Evolutionary conservation across 2,797 vertebrate genomes (phyloP).

Genomic region (Liasis olivaceus): DNA sequence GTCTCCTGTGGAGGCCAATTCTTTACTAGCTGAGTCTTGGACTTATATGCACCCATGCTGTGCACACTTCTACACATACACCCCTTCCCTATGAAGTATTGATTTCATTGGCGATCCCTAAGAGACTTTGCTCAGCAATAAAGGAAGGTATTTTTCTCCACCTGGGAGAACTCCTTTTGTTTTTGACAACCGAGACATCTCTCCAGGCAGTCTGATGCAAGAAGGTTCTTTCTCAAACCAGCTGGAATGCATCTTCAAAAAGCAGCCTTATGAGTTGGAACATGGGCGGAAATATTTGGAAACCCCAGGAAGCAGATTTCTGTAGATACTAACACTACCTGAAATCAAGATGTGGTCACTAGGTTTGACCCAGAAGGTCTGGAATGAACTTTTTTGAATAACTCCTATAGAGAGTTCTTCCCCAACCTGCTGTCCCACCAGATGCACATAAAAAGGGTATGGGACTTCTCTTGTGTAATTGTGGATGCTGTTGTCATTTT

Average conservation of each 20-base stretch:
- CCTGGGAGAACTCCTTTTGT: neutral
- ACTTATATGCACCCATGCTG: neutral
- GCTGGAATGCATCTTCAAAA: neutral
- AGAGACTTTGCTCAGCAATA: neutral
- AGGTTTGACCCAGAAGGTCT: neutral
- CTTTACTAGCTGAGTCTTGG: neutral
- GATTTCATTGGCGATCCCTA: neutral
- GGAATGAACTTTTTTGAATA: neutral
- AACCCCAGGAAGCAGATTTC: neutral
- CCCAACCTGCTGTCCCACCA: neutral
- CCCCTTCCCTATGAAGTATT: neutral
- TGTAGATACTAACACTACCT: neutral
- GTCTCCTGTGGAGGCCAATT: no score
- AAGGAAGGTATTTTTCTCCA: neutral
- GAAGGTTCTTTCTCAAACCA: neutral
- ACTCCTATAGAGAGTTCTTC: neutral
- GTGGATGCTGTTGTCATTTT: neutral
- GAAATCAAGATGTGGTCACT: neutral
- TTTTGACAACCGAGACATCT: neutral
- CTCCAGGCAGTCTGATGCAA: neutral
- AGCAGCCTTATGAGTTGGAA: neutral
- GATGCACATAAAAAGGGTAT: neutral
- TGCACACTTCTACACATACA: neutral
- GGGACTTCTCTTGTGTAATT: neutral
- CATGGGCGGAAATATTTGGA: neutral